These are phyloP conservation scores for Dioctria linearis DNA, from an alignment of 2,888 invertebrate genomes.

Conservation along the genomic window DNA sequence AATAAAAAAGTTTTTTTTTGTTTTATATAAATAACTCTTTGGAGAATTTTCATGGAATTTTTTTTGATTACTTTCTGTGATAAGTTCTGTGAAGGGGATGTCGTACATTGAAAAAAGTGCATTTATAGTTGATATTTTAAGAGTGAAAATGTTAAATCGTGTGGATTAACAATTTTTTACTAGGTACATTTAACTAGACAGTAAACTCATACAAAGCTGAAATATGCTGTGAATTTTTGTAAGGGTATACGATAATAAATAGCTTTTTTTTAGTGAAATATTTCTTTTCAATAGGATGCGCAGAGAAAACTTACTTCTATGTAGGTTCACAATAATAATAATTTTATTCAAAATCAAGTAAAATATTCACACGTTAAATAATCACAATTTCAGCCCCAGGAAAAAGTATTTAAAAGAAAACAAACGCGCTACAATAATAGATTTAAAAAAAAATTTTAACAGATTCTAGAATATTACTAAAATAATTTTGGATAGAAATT, in stretches of 20 bases:
- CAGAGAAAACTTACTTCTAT: too few relatives aligned
- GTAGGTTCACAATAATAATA: too few relatives aligned
- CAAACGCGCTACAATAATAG: too few relatives aligned
- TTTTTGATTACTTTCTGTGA: slow-evolving; percentile 18
- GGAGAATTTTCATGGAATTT: slow-evolving; percentile 18
- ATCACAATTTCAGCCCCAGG: too few relatives aligned
- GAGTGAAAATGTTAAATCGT: slow-evolving; percentile 24
- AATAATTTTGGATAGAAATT: too few relatives aligned
- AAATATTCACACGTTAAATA: too few relatives aligned
- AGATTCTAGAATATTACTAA: too few relatives aligned
- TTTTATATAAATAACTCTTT: slow-evolving; percentile 11
- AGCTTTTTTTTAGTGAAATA: background rate
- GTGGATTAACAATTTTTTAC: slow-evolving; percentile 23
- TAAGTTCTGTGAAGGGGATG: slow-evolving; percentile 14
- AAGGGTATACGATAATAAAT: slow-evolving; percentile 44
- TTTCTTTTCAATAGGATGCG: background rate
- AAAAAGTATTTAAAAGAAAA: too few relatives aligned
- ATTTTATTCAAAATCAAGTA: too few relatives aligned
- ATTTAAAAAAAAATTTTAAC: too few relatives aligned
- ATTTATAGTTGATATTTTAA: slow-evolving; percentile 29
- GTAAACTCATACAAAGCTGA: slow-evolving; percentile 50
- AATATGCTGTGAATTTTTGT: slow-evolving; percentile 50
- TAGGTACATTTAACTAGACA: background rate
- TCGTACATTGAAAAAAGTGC: slow-evolving; percentile 48
- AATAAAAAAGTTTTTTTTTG: background rate